These are phyloP conservation scores for Phaethornis superciliosus DNA, from an alignment of 2,113 vertebrate species.

Conservation along the genomic window DNA sequence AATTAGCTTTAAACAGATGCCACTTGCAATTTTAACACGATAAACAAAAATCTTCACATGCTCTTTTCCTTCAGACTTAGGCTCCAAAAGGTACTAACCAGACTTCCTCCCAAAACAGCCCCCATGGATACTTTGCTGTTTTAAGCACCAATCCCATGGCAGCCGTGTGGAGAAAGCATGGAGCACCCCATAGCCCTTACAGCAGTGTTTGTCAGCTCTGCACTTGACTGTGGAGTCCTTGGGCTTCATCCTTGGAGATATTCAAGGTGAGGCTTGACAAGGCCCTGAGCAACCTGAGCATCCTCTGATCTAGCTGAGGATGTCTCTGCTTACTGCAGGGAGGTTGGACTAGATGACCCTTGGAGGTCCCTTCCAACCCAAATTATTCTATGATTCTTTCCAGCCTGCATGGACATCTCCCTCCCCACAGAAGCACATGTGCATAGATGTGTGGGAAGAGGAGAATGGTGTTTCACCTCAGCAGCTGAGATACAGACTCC, in stretches of 20 bases:
- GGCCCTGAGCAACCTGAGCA: no score
- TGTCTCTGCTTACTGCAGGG: no score
- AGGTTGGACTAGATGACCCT: no score
- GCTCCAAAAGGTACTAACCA: background rate
- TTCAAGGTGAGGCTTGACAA: no score
- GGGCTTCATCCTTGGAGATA: background rate
- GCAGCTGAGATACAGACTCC: background rate
- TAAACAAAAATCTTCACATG: background rate
- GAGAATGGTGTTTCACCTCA: background rate
- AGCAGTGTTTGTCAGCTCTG: background rate
- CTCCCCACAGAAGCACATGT: background rate
- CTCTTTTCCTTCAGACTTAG: background rate
- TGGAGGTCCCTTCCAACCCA: background rate
- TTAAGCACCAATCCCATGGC: background rate
- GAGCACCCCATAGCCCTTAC: fast-evolving
- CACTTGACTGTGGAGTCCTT: background rate
- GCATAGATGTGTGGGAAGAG: background rate
- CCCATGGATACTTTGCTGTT: background rate
- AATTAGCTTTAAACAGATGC: background rate
- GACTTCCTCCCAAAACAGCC: background rate
- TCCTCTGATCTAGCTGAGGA: no score
- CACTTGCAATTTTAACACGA: background rate
- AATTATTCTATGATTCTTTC: background rate
- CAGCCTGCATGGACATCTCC: background rate
- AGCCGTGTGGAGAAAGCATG: background rate